Percentiles rank a stretch among this genome's conserved stretches.
These are phyloP conservation scores for Cyphomyrus discorhynchus DNA, from an alignment of 2,113 vertebrate species.

Conservation along the genomic window DNA sequence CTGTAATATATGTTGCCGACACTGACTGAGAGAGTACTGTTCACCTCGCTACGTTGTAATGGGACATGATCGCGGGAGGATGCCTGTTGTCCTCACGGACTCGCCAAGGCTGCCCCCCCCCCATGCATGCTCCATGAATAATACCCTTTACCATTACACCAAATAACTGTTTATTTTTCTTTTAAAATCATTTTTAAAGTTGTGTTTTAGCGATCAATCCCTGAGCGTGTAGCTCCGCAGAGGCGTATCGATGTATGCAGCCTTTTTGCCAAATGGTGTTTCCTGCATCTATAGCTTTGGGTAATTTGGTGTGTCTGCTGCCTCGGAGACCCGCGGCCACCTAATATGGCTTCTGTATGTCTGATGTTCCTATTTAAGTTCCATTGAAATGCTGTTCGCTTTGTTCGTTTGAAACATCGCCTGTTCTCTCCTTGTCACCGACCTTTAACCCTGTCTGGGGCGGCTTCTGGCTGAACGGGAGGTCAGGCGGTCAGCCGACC, in stretches of 20 bases:
- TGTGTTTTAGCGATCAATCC: neutral
- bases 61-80: neutral
- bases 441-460: neutral
- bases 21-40: neutral
- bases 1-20: neutral
- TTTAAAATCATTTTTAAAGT: neutral
- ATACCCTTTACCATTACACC: constrained; percentile 16
- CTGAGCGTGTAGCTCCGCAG: neutral
- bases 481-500: neutral
- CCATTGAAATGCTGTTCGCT: constrained; percentile 38
- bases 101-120: neutral
- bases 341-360: constrained; percentile 52
- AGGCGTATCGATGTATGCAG: neutral
- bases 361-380: constrained; percentile 77
- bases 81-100: neutral
- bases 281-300: constrained; percentile 24
- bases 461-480: neutral
- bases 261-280: constrained; percentile 37
- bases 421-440: constrained; percentile 71
- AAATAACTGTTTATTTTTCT: neutral
- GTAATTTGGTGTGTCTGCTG: constrained; percentile 46
- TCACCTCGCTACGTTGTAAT: neutral
- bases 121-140: constrained; percentile 50
- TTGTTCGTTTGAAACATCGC: constrained; percentile 49
- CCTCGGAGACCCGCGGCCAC: constrained; percentile 47